Base-by-base conservation (phyloP, 2,888 invertebrate species). In the Colostygia pectinataria region DNA sequence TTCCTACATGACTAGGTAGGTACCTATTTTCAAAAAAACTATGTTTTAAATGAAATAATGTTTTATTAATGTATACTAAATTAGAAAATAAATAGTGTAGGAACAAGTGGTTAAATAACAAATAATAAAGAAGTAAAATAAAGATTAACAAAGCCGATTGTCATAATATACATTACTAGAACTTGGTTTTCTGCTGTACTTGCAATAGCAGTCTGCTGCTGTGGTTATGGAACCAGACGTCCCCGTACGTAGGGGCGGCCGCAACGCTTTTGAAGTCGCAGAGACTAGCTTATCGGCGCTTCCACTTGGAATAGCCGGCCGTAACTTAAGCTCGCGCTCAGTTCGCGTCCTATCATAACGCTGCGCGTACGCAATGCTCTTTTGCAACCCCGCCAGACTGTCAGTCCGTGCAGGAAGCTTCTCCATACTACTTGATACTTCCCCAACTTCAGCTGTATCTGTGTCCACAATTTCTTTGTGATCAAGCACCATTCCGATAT, bases 391-490 rank as follows among this genome's bases (percentile, higher is more conserved):
- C 4, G 78, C 84, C 9, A 89, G 57, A 43, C 89, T 90, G 27
- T 82, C 79, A 4, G 88, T 83, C 6, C 73, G 71, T 61, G 79
- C 74, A 12, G 80, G 80, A 14, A 76, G 60, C 12, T 67, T 70
- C 49, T 72, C 78, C 39, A 80, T 28, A 53, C 50, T 74, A 43
- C 65, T 75, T 2, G 74, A 68, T 14, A 83, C 80, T 48, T 78
- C 71, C 0, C 81, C 79, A 4, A 83, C 62, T 53, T 82, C 80
- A n/a, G 79, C 74, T 14, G 74, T 78, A 44, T 80, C 79, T 0
- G 79, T 92, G 74, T 80, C 91, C 57, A 74, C 87, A 65, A 76
- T 91, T 77, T 77, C 92, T 77, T 80, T 88, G 71, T 81, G 91
- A 75, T 82, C 91, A 74, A 84, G 77, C 66, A 72, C 77, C 92